These are phyloP conservation scores for Cylindroiulus punctatus DNA, from an alignment of 2,888 invertebrate species.

Conservation along the genomic window DNA sequence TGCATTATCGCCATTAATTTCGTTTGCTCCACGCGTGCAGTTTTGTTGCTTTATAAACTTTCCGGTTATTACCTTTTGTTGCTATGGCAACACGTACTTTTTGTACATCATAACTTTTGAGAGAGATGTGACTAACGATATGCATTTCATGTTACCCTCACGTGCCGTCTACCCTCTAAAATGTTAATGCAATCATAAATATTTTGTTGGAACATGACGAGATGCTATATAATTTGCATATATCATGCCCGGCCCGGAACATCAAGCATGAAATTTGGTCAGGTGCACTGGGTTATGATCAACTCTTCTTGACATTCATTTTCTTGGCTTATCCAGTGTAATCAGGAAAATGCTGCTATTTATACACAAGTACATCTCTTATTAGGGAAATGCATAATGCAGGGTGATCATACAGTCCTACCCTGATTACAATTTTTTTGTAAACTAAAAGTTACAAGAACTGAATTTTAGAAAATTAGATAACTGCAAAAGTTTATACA, in stretches of 20 bases:
- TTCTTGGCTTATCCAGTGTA: too few species aligned
- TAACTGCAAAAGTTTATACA: too few species aligned
- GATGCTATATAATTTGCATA: background rate
- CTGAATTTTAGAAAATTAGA: too few species aligned
- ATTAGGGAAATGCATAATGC: too few species aligned
- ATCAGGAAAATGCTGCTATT: too few species aligned
- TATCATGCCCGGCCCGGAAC: background rate
- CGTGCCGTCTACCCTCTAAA: background rate
- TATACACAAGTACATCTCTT: too few species aligned
- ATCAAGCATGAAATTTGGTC: background rate
- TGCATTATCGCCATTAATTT: background rate
- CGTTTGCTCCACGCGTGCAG: background rate
- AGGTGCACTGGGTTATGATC: background rate
- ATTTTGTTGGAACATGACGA: constrained; percentile 10
- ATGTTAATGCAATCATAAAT: background rate
- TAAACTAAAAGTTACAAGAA: too few species aligned
- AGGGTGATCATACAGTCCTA: too few species aligned
- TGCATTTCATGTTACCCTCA: background rate
- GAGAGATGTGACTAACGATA: background rate
- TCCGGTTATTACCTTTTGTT: background rate
- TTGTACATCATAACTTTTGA: background rate
- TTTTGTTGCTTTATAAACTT: background rate
- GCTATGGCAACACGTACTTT: constrained; percentile 1
- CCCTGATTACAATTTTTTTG: too few species aligned
- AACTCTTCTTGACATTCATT: background rate